Evolutionary conservation across 1,140 invertebrate species (phyloP).

Genomic region (Diabrotica virgifera): DNA sequence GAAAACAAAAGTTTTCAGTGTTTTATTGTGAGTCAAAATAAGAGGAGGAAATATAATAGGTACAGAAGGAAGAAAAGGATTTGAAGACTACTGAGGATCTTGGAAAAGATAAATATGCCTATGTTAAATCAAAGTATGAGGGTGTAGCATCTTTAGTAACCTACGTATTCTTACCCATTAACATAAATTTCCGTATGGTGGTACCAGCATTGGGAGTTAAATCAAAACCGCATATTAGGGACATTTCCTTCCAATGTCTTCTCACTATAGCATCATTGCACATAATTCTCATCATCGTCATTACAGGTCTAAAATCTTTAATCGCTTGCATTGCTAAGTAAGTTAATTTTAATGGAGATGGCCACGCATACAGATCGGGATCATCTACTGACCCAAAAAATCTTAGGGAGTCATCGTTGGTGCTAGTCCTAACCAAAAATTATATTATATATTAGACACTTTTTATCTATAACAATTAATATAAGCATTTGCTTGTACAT

Average conservation of each 20-base stretch:
- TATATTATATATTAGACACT: too few relatives aligned
- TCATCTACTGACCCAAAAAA: constrained; percentile 73
- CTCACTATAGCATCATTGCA: constrained; percentile 84
- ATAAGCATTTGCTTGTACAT: too few relatives aligned
- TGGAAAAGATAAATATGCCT: too few relatives aligned
- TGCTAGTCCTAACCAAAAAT: constrained; percentile 4
- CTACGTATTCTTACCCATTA: constrained; percentile 51
- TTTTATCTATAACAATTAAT: too few relatives aligned
- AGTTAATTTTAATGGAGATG: constrained; percentile 74
- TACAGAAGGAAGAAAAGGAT: too few relatives aligned
- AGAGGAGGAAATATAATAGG: too few relatives aligned
- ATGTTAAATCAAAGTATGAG: too few relatives aligned
- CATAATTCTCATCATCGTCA: constrained; percentile 78
- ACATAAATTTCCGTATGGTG: constrained; percentile 77
- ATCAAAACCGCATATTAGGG: constrained; percentile 74
- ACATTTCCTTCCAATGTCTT: constrained; percentile 91
- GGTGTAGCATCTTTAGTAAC: too few relatives aligned
- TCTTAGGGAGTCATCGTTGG: constrained; percentile 58
- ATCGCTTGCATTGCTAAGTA: constrained; percentile 68
- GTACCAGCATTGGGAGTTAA: constrained; percentile 83
- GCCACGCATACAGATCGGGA: constrained; percentile 70
- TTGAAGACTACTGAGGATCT: too few relatives aligned
- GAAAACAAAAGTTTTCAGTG: too few relatives aligned
- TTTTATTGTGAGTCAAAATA: too few relatives aligned
- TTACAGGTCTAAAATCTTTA: constrained; percentile 75